phyloP scores from a whole-genome alignment of 2,888 invertebrate genomes.

The Nymphalis urticae region DNA sequence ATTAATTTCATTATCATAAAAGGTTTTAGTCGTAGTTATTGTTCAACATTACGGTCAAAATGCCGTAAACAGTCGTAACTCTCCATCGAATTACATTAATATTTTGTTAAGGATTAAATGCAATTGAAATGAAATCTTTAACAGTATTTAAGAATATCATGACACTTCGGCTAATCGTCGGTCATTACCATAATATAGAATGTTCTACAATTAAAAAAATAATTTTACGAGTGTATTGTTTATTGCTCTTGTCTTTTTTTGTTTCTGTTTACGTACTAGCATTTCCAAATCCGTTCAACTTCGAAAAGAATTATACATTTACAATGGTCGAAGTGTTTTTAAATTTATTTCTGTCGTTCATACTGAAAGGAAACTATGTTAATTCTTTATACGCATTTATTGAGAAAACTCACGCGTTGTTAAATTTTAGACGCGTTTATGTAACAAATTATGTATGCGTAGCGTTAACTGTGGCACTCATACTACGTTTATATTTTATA shows the following conservation, averaged over 20 bases:
- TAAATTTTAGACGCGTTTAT: conserved; percentile 6
- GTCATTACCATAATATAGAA: conserved; percentile 9
- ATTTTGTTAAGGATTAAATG: no score
- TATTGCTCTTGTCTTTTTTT: background rate
- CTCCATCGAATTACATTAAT: no score
- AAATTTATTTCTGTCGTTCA: background rate
- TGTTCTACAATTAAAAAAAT: conserved; percentile 7
- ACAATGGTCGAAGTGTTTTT: background rate
- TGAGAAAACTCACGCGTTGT: background rate
- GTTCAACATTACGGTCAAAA: no score
- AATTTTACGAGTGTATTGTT: background rate
- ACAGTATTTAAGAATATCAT: background rate
- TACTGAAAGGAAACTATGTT: conserved; percentile 12
- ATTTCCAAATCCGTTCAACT: background rate
- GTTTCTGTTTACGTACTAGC: background rate
- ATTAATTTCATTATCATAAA: no score
- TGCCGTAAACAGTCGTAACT: no score
- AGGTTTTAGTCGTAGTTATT: no score
- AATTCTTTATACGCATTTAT: conserved; percentile 3
- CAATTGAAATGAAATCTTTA: no score
- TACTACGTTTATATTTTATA: no score
- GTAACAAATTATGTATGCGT: no score
- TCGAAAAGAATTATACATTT: background rate
- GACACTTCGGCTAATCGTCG: conserved; percentile 1
- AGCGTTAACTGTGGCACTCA: no score